Evolutionary conservation across 2,888 invertebrate species (phyloP).

Genomic region (Yponomeuta sedellus): DNA sequence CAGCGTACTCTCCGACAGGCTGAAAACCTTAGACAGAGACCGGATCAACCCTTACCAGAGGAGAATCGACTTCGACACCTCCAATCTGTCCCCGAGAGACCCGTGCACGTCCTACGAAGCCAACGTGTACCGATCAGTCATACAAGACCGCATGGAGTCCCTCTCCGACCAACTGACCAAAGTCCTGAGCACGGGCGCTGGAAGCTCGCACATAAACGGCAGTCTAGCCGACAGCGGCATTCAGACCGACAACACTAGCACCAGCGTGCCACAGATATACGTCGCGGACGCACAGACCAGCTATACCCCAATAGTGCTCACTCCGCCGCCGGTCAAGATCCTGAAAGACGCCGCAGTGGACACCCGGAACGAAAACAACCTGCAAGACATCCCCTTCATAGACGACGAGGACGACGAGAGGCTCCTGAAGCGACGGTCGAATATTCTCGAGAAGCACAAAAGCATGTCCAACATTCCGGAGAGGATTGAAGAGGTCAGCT

Average conservation of each 20-base stretch:
- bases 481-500: conserved; percentile 51
- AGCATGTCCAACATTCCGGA: conserved; percentile 68
- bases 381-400: conserved; percentile 69
- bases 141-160: conserved; percentile 59
- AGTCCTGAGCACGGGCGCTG: conserved; percentile 61
- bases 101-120: conserved; percentile 53
- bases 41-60: conserved; percentile 49
- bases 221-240: conserved; percentile 69
- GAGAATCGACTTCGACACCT: conserved; percentile 62
- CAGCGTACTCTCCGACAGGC: conserved; percentile 61
- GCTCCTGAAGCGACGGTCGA: conserved; percentile 40
- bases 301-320: conserved; percentile 26
- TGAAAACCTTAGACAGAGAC: conserved; percentile 55
- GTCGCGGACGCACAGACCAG: conserved; percentile 37
- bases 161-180: conserved; percentile 65
- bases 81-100: conserved; percentile 43
- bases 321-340: conserved; percentile 34
- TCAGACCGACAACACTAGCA: conserved; percentile 68
- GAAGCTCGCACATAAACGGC: conserved; percentile 66
- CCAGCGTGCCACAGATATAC: conserved; percentile 65
- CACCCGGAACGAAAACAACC: conserved; percentile 64
- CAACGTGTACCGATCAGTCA: conserved; percentile 47
- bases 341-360: conserved; percentile 65
- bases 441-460: conserved; percentile 58
- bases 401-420: conserved; percentile 56